Conservation (phyloP, 1,140 invertebrate genomes). For the Musca vetustissima region DNA sequence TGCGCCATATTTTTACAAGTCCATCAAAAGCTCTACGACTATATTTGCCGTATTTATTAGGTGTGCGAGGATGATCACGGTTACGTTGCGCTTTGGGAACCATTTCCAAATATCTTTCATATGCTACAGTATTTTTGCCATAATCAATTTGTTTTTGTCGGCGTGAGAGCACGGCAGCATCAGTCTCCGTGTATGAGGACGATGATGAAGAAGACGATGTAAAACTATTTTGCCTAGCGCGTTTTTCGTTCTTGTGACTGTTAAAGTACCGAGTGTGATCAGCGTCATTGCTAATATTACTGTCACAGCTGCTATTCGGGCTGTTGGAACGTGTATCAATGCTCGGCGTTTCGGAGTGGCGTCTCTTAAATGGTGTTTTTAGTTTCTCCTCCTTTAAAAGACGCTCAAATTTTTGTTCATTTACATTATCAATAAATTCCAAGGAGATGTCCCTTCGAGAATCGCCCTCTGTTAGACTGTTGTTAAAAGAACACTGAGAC, state of each 20-base stretch:
- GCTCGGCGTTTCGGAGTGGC: conserved; percentile 46
- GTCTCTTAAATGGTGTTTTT: conserved; percentile 53
- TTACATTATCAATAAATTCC: conserved; percentile 47
- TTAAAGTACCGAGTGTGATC: conserved; percentile 2
- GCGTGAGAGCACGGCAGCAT: conserved; percentile 70
- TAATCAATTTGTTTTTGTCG: conserved; percentile 93
- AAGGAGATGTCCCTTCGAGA: conserved; percentile 40
- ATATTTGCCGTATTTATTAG: conserved; percentile 83
- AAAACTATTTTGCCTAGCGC: conserved; percentile 39
- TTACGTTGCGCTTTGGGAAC: conserved; percentile 68
- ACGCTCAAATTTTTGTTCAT: conserved; percentile 52
- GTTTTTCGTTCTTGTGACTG: conserved; percentile 26
- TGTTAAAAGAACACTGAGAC: background rate
- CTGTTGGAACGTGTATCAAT: conserved; percentile 44
- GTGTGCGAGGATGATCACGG: conserved; percentile 79
- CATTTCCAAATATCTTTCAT: conserved; percentile 73
- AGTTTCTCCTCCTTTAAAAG: conserved; percentile 52
- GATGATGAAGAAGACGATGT: conserved; percentile 46
- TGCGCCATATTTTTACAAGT: conserved; percentile 83
- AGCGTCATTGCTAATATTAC: conserved; percentile 27
- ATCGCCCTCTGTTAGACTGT: background rate
- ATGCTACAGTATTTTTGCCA: conserved; percentile 90
- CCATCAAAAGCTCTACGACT: conserved; percentile 89
- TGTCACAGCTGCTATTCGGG: conserved; percentile 37
- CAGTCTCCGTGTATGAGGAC: conserved; percentile 67